phyloP scores from a whole-genome alignment of 2,113 vertebrate species.

The Notiomystis cincta region DNA sequence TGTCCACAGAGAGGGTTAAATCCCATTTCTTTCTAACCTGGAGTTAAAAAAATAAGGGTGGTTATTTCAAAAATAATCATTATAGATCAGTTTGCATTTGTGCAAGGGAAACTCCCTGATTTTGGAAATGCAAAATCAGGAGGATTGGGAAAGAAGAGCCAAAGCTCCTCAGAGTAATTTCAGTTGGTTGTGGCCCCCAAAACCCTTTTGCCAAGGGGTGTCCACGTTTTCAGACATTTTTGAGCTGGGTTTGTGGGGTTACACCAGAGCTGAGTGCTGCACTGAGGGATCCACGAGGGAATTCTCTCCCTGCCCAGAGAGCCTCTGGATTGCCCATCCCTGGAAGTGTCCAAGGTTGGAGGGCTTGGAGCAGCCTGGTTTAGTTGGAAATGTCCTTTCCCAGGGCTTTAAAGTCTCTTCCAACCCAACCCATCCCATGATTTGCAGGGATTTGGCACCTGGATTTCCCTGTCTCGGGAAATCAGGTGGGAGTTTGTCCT shows the following conservation, averaged over 20 bases:
- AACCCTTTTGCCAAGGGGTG: accelerated
- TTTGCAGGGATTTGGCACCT: background rate
- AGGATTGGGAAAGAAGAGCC: too few relatives aligned
- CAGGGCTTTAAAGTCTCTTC: background rate
- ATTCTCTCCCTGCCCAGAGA: background rate
- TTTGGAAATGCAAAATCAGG: too few relatives aligned
- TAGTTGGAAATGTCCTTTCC: background rate
- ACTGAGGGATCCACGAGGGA: background rate
- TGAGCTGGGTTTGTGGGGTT: background rate
- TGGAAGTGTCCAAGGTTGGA: background rate
- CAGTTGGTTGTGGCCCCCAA: background rate
- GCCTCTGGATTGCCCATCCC: background rate
- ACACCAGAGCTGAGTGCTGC: background rate
- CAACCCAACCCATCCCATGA: background rate
- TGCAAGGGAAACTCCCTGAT: too few relatives aligned
- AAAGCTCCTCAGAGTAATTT: background rate
- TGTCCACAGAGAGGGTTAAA: too few relatives aligned
- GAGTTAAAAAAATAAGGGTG: too few relatives aligned
- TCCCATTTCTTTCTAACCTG: too few relatives aligned
- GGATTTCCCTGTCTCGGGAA: background rate
- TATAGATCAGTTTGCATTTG: too few relatives aligned
- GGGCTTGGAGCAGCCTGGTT: background rate
- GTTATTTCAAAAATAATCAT: too few relatives aligned
- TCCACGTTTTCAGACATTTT: background rate
- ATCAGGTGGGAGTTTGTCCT: background rate